A percentile compares a stretch with the other conserved stretches of the same genome.
These are phyloP conservation scores for Cherax destructor DNA, from an alignment of 1,140 invertebrate genomes.

Conservation along the genomic window DNA sequence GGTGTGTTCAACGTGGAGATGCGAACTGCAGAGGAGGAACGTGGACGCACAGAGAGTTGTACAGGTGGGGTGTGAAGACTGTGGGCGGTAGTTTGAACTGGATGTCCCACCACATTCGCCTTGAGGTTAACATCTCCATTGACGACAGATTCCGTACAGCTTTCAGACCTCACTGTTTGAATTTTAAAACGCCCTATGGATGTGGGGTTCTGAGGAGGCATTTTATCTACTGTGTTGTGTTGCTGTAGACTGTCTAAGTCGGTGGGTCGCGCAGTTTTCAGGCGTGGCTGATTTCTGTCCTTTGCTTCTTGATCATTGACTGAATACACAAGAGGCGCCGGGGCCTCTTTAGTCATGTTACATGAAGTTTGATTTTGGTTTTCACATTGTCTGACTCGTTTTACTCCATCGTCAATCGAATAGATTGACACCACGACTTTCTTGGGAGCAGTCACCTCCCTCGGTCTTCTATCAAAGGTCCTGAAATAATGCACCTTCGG, in stretches of 20 bases:
- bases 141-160: neutral
- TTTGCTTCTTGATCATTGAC: neutral
- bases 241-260: conserved; percentile 45
- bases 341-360: no score
- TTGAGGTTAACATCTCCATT: neutral
- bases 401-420: conserved; percentile 30
- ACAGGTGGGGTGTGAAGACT: neutral
- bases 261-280: conserved; percentile 29
- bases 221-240: neutral
- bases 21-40: neutral
- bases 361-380: no score
- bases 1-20: no score
- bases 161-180: neutral
- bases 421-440: conserved; percentile 43
- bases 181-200: neutral
- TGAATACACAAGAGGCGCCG: neutral
- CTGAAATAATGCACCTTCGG: neutral
- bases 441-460: neutral
- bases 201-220: neutral
- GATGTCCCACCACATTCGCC: neutral
- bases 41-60: neutral
- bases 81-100: neutral
- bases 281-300: neutral
- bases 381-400: conserved; percentile 10
- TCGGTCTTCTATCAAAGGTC: neutral